Conservation (phyloP, 2,888 invertebrate genomes). For the Stenolophus ochropezus region DNA sequence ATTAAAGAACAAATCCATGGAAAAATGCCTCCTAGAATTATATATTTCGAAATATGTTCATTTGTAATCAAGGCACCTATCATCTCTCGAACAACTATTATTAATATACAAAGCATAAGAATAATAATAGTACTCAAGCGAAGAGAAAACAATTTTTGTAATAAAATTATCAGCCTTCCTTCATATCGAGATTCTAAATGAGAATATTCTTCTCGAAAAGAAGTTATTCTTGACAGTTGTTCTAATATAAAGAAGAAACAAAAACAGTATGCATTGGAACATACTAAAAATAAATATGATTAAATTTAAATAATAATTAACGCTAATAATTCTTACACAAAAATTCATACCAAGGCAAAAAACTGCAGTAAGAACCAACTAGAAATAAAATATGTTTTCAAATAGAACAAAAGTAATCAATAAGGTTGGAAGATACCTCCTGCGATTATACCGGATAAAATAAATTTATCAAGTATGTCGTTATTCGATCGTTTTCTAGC, state of each 20-base stretch:
- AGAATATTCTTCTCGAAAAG: constrained; percentile 65
- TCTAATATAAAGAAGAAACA: not conserved
- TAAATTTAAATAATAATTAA: not conserved
- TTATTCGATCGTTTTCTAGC: not conserved
- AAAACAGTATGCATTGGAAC: not conserved
- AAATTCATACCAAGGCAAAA: not conserved
- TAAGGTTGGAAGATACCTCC: not conserved
- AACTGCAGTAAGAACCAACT: not conserved
- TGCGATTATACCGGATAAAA: not conserved
- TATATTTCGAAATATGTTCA: not conserved
- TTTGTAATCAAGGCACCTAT: not conserved
- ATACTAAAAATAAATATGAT: not conserved
- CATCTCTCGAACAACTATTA: not conserved
- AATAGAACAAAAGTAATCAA: not conserved
- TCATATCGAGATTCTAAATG: constrained; percentile 67
- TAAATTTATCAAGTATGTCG: not conserved
- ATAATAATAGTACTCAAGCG: not conserved
- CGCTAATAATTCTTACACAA: constrained; percentile 1
- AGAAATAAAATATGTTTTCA: not conserved
- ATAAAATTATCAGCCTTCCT: constrained; percentile 62
- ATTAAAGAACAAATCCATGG: not conserved
- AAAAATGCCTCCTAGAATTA: not conserved
- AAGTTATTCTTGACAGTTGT: constrained; percentile 62
- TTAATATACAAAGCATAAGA: not conserved
- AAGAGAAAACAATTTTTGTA: constrained; percentile 65